Conservation (phyloP, 2,113 vertebrate species). For the Ursus arctos region DNA sequence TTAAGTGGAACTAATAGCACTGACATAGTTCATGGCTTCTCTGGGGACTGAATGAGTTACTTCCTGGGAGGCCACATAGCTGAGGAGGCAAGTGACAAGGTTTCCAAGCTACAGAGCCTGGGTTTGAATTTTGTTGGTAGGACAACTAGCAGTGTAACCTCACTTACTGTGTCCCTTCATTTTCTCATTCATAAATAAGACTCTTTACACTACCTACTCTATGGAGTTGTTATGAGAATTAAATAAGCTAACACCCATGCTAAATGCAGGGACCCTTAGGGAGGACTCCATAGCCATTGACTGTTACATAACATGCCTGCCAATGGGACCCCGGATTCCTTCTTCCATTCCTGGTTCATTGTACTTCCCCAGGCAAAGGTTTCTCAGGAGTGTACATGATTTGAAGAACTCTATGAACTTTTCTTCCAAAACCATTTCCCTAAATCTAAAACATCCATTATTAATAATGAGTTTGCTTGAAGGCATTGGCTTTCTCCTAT, state of each 20-base stretch:
- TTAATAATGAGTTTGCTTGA: background rate
- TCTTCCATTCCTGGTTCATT: background rate
- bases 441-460: background rate
- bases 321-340: background rate
- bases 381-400: background rate
- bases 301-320: background rate
- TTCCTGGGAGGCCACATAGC: background rate
- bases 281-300: background rate
- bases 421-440: background rate
- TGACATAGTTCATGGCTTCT: background rate
- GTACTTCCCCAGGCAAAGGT: background rate
- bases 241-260: background rate
- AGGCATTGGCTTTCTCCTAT: background rate
- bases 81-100: background rate
- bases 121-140: background rate
- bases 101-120: background rate
- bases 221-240: background rate
- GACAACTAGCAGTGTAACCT: background rate
- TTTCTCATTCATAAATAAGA: background rate
- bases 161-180: background rate
- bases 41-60: background rate
- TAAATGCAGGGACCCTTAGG: background rate
- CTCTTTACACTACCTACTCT: background rate
- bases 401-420: background rate
- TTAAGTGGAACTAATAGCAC: slow-evolving; percentile 14